These are phyloP conservation scores for Lathamus discolor DNA, from an alignment of 2,113 vertebrate species.

Conservation along the genomic window DNA sequence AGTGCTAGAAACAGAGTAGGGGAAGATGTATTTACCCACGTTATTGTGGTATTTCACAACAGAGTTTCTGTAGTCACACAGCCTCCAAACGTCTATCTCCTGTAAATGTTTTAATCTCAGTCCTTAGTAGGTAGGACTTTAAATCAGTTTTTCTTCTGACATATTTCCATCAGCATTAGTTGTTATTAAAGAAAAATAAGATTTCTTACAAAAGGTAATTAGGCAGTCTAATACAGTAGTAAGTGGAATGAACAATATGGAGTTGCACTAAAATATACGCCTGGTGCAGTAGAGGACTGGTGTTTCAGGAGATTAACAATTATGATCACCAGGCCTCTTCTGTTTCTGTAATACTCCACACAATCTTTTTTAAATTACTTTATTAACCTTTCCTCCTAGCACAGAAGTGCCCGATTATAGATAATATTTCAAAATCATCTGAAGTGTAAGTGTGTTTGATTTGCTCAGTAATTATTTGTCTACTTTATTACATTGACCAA, in stretches of 20 bases:
- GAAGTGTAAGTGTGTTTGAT: constrained; percentile 84
- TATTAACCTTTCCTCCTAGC: constrained; percentile 86
- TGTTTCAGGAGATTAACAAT: constrained; percentile 84
- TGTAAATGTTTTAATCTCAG: background rate
- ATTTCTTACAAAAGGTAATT: constrained; percentile 74
- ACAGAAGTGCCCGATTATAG: constrained; percentile 85
- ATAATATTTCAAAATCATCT: constrained; percentile 86
- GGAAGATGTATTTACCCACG: background rate
- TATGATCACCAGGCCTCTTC: constrained; percentile 80
- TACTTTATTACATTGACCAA: constrained; percentile 81
- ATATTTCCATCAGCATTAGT: constrained; percentile 50
- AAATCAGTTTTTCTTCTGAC: constrained; percentile 34
- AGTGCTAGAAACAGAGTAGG: background rate
- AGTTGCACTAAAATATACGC: constrained; percentile 69
- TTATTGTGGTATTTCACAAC: background rate
- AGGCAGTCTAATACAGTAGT: constrained; percentile 66
- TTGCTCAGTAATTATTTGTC: constrained; percentile 86
- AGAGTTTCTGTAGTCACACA: background rate
- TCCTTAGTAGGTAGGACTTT: background rate
- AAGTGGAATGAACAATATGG: constrained; percentile 70
- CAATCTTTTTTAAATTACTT: constrained; percentile 87
- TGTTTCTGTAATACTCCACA: constrained; percentile 83
- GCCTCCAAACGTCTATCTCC: background rate
- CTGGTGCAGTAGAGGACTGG: constrained; percentile 65
- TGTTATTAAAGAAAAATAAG: constrained; percentile 36